Base-by-base conservation (phyloP, 2,113 vertebrate species). In the Callionymus lyra region DNA sequence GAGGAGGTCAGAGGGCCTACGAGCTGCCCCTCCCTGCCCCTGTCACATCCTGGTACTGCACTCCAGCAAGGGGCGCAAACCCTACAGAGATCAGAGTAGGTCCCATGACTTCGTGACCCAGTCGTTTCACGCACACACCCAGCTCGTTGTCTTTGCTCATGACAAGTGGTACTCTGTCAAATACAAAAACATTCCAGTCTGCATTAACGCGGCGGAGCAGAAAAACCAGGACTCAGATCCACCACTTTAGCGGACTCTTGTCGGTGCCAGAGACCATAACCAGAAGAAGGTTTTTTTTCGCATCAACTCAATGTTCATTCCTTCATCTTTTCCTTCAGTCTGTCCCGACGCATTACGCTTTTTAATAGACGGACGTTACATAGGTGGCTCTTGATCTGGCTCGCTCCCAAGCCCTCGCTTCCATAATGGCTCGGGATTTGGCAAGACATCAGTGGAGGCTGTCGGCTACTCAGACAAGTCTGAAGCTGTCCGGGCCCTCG, bases 91-190 rank as follows among this genome's bases (percentile, higher is more conserved):
- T 77, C 68, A 74, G 44, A 68, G 50, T 59, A 45, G 38, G 68
- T 74, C 75, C 46, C 68, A 70, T 72, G 68, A 72, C 63, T 72
- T 57, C 41, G 40, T 69, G 68, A 69, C 71, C 65, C 46, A 67
- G 55, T 54, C 60, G 44, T 31, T 63, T 41, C 17, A 41, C 31
- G 46, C 58, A 53, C 37, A 18, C 34, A 21, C 27, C 16, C 2
- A 36, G 46, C 17, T 18, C 6, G 16, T 47, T 47, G 47, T 50
- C 41, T 68, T 53, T 60, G 39, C 17, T 51, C 47, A 48, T 44
- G 49, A 70, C 43, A 49, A 62, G 56, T 59, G 36, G 44, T 39
- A 44, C 43, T 59, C 34, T 51, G 46, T 54, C 38, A 53, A 44
- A 38, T 64, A 38, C 41, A 52, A 58, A 56, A 37, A 47, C 60